Evolutionary conservation across 2,888 invertebrate genomes (phyloP), one percentile per base, ranked within the genome.

Genomic region (Trachelus troglodyta): DNA sequence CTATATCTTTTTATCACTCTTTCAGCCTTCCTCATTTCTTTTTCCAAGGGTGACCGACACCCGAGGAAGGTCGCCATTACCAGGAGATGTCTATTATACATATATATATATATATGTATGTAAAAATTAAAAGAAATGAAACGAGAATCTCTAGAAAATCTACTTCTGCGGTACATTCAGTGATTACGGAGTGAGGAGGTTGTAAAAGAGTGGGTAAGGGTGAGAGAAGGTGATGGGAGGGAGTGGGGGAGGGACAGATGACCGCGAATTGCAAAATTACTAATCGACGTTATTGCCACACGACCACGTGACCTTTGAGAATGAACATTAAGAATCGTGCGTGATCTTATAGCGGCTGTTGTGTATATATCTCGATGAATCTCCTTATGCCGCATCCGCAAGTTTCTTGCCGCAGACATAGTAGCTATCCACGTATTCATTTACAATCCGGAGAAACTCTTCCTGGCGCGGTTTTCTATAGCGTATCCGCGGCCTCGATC

Each of bases 401-500:
- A 15, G 40, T 56, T 23, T 23, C 40, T 56, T 56, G 40, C 40
- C 23, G 40, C 40, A 15, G 40, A 56, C 15, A 56, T 56, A 23
- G 40, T 23, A 56, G 23, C 40, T 56, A 56, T 56, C 40, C 23
- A 9, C 23, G 23, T 23, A 23, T 56, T 56, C 40, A 23, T 56
- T 56, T 56, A 56, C 40, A 56, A 56, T 6, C 40, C 23, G 23
- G 40, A 56, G 40, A 56, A 56, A 56, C 40, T 56, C 40, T 56
- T 56, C 40, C 40, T 56, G 40, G 40, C 40, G 40, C 40, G 40
- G 23, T 56, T 56, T 56, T 56, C 40, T 56, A 56, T 56, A 56
- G 40, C 40, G 23, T 56, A 56, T 56, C 40, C 23, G 69, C 79
- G 81, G 79, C 81, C 82, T 80, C 81, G 80, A 82, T 82, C 79